Evolutionary conservation across 64 coral and sea anemone species (phyloP), one percentile per base, ranked within the genome.

Genomic region (Actinia tenebrosa): DNA sequence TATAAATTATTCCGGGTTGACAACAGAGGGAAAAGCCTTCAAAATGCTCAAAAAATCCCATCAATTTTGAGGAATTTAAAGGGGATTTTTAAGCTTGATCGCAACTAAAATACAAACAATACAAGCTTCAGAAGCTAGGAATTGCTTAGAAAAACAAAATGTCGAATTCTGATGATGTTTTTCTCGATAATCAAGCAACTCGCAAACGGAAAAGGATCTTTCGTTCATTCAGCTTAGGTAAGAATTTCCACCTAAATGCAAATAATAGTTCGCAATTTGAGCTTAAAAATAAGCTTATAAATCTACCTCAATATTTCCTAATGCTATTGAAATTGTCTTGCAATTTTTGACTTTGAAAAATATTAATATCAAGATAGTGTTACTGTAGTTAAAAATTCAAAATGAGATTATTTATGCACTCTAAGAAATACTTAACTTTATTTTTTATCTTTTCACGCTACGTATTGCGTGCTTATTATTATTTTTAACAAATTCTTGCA

Each of bases 171-270:
- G 50, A 81, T 20, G 79, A 81, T 22, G 79, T 81, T 45, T 81
- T 81, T 52, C 2, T 53, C 5, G 79, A 81, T 50, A 81, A 81
- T 52, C 26, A 27, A 30, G 79, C 79, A 2, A 81, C 46, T 47
- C 79, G 44, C 18, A 81, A 16, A 16, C 16, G 50, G 22, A 81
- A 14, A 23, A 81, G 17, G 53, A 53, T 50, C 3, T 81, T 81
- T 53, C 79, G 79, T 1, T 81, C 79, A 7, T 81, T 81, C 46
- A 81, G 79, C 46, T 81, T 81, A 19, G 79, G 79, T 81, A 81
- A 81, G 79, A 19, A 53, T 80, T 80, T 45, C 30, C 16, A 23
- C 25, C 2, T 9, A 25, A 44, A 79, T 4, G 14, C 6, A 27
- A 27, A 5, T 5, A 50, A 44, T 79, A 17, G 4, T 42, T 1